A percentile compares a stretch with the other conserved stretches of the same genome.
Evolutionary conservation across 2,113 vertebrate genomes (phyloP).

Genomic region (Pandion haliaetus): DNA sequence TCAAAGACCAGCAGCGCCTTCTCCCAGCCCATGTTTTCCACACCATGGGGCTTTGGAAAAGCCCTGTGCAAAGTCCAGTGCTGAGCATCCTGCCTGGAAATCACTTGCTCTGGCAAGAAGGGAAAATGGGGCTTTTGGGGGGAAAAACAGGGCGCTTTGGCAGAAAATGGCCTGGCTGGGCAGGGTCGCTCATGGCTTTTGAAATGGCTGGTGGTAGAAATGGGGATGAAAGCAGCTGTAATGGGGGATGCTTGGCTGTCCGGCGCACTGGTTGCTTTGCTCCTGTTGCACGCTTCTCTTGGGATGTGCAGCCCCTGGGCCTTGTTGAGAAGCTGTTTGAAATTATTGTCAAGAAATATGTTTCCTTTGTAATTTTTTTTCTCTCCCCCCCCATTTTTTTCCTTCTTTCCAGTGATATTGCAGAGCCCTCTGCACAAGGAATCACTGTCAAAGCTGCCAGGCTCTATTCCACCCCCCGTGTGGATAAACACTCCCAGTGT

Average conservation of each 20-base stretch:
- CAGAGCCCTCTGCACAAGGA: neutral
- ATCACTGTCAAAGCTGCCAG: neutral
- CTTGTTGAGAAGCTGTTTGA: fast-evolving
- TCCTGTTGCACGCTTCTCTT: neutral
- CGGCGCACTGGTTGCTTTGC: fast-evolving
- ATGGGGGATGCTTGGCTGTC: neutral
- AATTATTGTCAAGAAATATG: neutral
- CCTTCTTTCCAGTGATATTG: neutral
- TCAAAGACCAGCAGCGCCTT: neutral
- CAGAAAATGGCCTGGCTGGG: neutral
- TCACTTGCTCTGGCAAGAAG: neutral
- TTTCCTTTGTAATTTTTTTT: neutral
- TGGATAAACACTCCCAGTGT: neutral
- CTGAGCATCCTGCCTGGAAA: neutral
- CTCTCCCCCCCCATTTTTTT: neutral
- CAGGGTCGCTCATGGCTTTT: neutral
- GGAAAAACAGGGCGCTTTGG: neutral
- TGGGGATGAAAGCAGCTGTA: neutral
- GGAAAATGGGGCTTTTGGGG: fast-evolving
- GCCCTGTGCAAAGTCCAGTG: fast-evolving
- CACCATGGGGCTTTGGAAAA: fast-evolving
- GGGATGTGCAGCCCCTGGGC: neutral
- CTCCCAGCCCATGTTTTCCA: fast-evolving
- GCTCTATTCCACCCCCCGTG: neutral
- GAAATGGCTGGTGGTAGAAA: neutral